Evolutionary conservation across 1,140 invertebrate genomes (phyloP).

Genomic region (Phortica variegata): DNA sequence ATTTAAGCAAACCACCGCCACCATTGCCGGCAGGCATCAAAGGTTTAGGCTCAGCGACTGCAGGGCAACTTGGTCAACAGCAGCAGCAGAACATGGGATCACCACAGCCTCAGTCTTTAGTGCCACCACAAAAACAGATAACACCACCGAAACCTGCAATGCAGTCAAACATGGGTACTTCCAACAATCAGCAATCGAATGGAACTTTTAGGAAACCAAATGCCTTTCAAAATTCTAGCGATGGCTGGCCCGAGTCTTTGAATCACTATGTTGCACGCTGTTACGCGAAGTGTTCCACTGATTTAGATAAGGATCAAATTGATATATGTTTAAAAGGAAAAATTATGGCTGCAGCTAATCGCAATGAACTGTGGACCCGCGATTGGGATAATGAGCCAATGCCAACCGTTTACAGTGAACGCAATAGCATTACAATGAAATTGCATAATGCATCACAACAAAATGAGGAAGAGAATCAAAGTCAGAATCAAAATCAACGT

Average conservation of each 20-base stretch:
- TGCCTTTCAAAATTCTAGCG: slow-evolving; percentile 58
- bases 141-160: slow-evolving; percentile 2
- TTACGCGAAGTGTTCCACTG: slow-evolving; percentile 84
- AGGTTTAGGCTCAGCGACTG: slow-evolving; percentile 8
- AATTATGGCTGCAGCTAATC: slow-evolving; percentile 83
- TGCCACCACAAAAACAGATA: slow-evolving; percentile 3
- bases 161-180: too few relatives aligned
- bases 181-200: slow-evolving; percentile 6
- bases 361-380: slow-evolving; percentile 80
- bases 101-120: neutral
- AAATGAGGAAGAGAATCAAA: slow-evolving; percentile 32
- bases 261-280: slow-evolving; percentile 87
- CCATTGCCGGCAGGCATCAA: slow-evolving; percentile 31
- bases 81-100: neutral
- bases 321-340: slow-evolving; percentile 92
- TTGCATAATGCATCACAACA: slow-evolving; percentile 28
- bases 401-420: slow-evolving; percentile 78
- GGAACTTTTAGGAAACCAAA: slow-evolving; percentile 38
- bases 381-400: slow-evolving; percentile 92
- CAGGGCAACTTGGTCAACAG: slow-evolving; percentile 1
- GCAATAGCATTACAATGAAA: slow-evolving; percentile 63
- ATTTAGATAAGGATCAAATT: slow-evolving; percentile 88
- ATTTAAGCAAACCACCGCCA: slow-evolving; percentile 41
- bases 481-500: slow-evolving; percentile 23
- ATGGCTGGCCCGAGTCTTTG: slow-evolving; percentile 72